Evolutionary conservation across 2,888 invertebrate species (phyloP).

Genomic region (Rhamnusium bicolor): DNA sequence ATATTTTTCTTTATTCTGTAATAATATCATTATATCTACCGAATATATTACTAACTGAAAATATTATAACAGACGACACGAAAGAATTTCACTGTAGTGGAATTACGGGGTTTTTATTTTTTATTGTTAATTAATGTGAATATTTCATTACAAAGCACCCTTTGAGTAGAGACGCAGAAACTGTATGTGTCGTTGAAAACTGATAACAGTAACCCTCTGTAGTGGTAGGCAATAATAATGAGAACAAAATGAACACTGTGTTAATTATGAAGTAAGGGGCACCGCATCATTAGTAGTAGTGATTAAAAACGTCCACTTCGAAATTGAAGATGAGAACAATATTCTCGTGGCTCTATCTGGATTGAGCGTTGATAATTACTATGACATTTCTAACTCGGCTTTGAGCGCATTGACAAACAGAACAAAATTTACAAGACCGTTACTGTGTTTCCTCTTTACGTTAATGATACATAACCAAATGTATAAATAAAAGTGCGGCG

Average conservation of each 20-base stretch:
- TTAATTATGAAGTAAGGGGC: slow-evolving; percentile 51
- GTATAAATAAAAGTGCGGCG: slow-evolving; percentile 66
- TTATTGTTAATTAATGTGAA: slow-evolving; percentile 21
- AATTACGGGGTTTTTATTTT: slow-evolving; percentile 11
- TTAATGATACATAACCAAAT: slow-evolving; percentile 67
- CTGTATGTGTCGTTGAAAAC: slow-evolving; percentile 22
- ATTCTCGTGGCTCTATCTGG: not conserved
- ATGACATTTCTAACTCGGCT: slow-evolving; percentile 59
- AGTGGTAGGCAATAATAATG: slow-evolving; percentile 39
- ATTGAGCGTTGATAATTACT: slow-evolving; percentile 55
- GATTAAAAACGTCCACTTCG: slow-evolving; percentile 50
- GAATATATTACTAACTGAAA: no score
- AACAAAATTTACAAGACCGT: slow-evolving; percentile 45
- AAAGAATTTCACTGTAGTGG: not conserved
- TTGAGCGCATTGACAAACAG: slow-evolving; percentile 56
- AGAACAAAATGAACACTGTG: slow-evolving; percentile 42
- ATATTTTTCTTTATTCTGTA: no score
- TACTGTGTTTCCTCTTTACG: slow-evolving; percentile 59
- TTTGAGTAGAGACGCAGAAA: slow-evolving; percentile 44
- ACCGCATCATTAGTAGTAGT: slow-evolving; percentile 52
- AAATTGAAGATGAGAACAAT: slow-evolving; percentile 31
- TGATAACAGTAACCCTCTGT: slow-evolving; percentile 34
- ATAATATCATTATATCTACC: no score
- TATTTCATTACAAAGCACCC: slow-evolving; percentile 41
- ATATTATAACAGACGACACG: not conserved